A percentile compares a stretch with the other conserved stretches of the same genome.
These are phyloP conservation scores for Nothocercus julius DNA, from an alignment of 2,113 vertebrate species.

Conservation along the genomic window DNA sequence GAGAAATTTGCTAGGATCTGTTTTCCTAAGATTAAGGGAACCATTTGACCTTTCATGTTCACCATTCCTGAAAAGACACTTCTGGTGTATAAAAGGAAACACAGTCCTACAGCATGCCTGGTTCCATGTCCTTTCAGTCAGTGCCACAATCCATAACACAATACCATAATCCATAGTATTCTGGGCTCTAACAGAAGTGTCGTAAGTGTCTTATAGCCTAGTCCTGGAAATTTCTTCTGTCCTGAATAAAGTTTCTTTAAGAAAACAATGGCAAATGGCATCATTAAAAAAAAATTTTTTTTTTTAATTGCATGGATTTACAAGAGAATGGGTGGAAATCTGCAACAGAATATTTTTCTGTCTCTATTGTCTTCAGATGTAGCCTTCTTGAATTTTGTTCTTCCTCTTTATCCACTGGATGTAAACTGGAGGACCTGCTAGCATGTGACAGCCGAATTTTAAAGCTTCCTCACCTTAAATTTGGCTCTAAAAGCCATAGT, in stretches of 20 bases:
- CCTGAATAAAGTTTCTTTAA: background rate
- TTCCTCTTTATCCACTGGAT: background rate
- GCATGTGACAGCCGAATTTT: conserved; percentile 32
- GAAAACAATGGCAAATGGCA: background rate
- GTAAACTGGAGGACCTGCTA: conserved; percentile 16
- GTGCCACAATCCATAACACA: background rate
- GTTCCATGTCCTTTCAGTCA: background rate
- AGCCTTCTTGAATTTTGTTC: background rate
- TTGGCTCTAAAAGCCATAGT: background rate
- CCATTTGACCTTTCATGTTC: background rate
- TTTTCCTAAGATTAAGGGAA: background rate
- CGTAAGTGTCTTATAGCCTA: background rate
- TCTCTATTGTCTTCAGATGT: background rate
- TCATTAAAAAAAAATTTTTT: background rate
- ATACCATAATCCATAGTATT: background rate
- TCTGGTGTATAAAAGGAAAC: background rate
- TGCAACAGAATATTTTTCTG: conserved; percentile 6
- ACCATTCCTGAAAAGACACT: background rate
- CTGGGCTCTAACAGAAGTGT: background rate
- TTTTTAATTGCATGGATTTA: conserved; percentile 4
- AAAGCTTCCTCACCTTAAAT: conserved; percentile 16
- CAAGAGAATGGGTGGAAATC: conserved; percentile 24
- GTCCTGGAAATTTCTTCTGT: background rate
- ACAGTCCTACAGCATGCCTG: background rate
- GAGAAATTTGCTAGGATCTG: background rate